These are phyloP conservation scores for Orussus abietinus DNA, from an alignment of 1,140 invertebrate species.

Conservation along the genomic window DNA sequence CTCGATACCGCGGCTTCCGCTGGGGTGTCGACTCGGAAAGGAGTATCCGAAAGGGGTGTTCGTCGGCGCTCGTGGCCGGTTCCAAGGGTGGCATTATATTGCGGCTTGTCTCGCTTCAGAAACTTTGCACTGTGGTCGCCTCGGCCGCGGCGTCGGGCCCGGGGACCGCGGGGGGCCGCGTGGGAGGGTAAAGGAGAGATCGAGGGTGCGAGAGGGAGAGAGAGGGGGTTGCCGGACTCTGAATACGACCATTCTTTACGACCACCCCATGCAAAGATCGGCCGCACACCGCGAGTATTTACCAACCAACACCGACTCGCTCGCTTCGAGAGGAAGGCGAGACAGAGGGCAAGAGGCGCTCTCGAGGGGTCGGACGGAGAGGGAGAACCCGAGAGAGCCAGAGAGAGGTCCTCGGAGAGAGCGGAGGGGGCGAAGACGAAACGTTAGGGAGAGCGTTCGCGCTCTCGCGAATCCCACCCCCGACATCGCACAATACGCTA, in stretches of 20 bases:
- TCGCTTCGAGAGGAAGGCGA: no score
- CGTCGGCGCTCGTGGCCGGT: neutral
- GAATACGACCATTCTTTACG: conserved; percentile 45
- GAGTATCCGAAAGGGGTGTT: no score
- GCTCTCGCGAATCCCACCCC: conserved; percentile 37
- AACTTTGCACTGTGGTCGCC: conserved; percentile 43
- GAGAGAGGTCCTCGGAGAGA: conserved; percentile 15
- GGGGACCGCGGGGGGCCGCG: conserved; percentile 12
- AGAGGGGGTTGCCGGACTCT: conserved; percentile 30
- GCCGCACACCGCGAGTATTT: conserved; percentile 32
- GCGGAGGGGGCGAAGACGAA: conserved; percentile 32
- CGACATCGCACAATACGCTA: conserved; percentile 43
- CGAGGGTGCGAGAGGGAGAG: conserved; percentile 20
- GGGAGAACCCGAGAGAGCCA: conserved; percentile 28
- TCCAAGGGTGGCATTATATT: conserved; percentile 41
- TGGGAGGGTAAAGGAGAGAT: conserved; percentile 14
- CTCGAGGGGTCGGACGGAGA: no score
- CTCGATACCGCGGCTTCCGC: neutral
- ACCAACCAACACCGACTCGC: conserved; percentile 33
- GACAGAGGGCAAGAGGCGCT: no score
- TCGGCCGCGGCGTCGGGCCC: conserved; percentile 19
- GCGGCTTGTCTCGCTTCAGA: conserved; percentile 45
- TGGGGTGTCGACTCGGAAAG: no score
- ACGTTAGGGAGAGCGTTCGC: conserved; percentile 29
- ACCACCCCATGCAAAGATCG: conserved; percentile 38